These are phyloP conservation scores for Orthonyx spaldingii DNA, from an alignment of 2,113 vertebrate genomes.

Conservation along the genomic window DNA sequence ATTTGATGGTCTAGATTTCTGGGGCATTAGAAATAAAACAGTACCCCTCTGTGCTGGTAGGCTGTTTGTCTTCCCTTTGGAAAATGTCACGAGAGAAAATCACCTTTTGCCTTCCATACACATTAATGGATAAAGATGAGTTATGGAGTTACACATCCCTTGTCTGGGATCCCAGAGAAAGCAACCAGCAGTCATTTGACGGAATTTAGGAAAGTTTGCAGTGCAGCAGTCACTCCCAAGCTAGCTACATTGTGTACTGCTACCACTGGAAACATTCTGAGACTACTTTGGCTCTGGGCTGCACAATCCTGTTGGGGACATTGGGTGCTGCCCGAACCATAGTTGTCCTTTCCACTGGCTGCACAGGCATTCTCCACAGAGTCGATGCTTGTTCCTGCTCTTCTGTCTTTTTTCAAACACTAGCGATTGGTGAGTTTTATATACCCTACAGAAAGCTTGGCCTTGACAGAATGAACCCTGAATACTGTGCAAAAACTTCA, in stretches of 20 bases:
- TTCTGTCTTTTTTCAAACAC: neutral
- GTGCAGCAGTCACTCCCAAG: neutral
- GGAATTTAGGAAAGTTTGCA: neutral
- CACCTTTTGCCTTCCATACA: neutral
- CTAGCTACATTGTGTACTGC: neutral
- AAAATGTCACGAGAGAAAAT: neutral
- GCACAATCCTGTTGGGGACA: neutral
- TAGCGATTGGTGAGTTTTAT: neutral
- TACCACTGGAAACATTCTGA: rapidly evolving
- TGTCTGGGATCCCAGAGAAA: neutral
- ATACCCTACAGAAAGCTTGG: neutral
- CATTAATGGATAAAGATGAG: neutral
- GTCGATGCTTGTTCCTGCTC: rapidly evolving
- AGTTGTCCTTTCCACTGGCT: neutral
- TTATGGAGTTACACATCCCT: neutral
- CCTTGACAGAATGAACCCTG: neutral
- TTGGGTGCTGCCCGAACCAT: neutral
- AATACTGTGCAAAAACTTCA: neutral
- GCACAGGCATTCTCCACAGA: rapidly evolving
- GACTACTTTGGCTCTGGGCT: neutral
- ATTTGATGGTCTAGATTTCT: neutral
- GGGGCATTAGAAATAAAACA: neutral
- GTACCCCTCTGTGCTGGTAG: neutral
- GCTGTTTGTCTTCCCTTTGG: neutral
- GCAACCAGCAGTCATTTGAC: neutral